phyloP scores from a whole-genome alignment of 1,140 invertebrate species.

The Pseudomyrmex concolor region DNA sequence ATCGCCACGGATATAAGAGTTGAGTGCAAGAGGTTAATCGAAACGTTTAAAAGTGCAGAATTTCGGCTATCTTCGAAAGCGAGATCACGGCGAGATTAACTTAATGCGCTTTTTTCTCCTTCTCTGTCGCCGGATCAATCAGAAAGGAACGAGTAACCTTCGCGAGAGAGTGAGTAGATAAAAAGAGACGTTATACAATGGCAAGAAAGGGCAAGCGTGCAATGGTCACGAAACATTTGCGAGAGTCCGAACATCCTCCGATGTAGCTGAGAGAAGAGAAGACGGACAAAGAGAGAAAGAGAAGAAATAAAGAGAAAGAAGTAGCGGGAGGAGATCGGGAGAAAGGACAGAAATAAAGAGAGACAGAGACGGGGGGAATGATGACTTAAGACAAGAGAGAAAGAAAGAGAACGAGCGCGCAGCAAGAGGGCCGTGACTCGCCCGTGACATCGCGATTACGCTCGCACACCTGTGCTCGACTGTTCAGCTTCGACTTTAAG shows the following conservation, averaged over 20 bases:
- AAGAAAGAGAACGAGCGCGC: background rate
- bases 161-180: constrained; percentile 59
- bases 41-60: constrained; percentile 13
- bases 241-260: constrained; percentile 22
- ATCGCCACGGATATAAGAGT: background rate
- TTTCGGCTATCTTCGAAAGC: constrained; percentile 21
- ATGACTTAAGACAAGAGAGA: constrained; percentile 28
- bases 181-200: constrained; percentile 72
- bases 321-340: constrained; percentile 56
- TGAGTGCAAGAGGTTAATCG: constrained; percentile 20
- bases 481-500: constrained; percentile 66
- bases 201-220: constrained; percentile 61
- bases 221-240: constrained; percentile 33
- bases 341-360: constrained; percentile 58
- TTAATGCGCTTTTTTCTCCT: constrained; percentile 2
- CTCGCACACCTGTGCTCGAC: constrained; percentile 81
- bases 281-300: constrained; percentile 2
- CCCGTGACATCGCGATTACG: constrained; percentile 84
- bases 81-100: constrained; percentile 7
- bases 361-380: constrained; percentile 31
- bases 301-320: constrained; percentile 28
- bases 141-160: constrained; percentile 67
- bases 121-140: constrained; percentile 49
- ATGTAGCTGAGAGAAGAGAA: constrained; percentile 11
- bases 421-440: constrained; percentile 74